Base-by-base conservation (phyloP, 2,888 invertebrate species). In the Andrena marginata region DNA sequence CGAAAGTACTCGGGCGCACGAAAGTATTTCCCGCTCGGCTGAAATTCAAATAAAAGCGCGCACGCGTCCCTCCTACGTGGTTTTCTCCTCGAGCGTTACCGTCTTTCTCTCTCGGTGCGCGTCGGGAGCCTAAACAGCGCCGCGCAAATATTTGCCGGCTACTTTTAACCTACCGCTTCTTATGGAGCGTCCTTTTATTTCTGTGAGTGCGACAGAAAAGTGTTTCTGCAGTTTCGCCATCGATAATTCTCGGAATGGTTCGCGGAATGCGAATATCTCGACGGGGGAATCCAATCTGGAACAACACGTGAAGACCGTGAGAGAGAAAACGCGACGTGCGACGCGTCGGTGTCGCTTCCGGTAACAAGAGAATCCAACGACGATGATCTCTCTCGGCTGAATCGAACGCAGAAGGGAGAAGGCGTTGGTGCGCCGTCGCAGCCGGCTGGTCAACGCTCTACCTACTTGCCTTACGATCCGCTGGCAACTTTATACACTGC, bases 281-380 rank as follows among this genome's bases (percentile, higher is more conserved):
- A 13, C 13, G 56, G 54, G 54, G 54, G 20, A 23, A 54, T 42
- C 20, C 54, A 54, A 70, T 71, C 49, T 68, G 51, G 42, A 71
- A 23, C 54, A 42, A 71, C 71, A 65, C 67, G 70, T n/a, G 71
- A 80, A 80, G 67, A 80, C 67, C 77, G 77, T 77, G 77, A 80
- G 77, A 65, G 68, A 84, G 77, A 51, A 74, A 75, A 71, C 60
- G 67, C 56, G 72, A 85, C 10, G 62, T 70, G 75, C 31, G 72
- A 71, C 68, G 84, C 49, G 62, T 59, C 54, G 48, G 16, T 33
- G 56, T 68, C 69, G 64, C 74, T 85, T 85, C 77, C 84, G 81
- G 81, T 84, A 81, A 85, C 56, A 75, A 10, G 75, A 77, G 77
- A 84, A 64, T 80, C 77, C 54, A 29, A 68, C 49, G 63, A 33